Base-by-base conservation (phyloP, 2,797 vertebrate genomes). In the Argyrosomus regius region DNA sequence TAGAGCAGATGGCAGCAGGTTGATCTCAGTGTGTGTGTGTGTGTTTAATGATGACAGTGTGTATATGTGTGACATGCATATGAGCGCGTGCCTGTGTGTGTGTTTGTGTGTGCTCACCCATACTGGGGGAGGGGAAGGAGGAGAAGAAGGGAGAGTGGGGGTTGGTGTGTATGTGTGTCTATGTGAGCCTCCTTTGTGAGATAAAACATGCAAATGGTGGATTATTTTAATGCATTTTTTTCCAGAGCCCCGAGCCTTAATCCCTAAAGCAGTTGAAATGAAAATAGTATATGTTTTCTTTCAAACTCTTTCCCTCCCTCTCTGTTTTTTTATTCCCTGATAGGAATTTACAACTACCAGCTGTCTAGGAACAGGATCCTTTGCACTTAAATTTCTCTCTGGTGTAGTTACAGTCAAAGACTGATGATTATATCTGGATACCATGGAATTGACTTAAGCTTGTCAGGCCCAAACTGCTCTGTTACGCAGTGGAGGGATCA, bases 201-300 rank as follows among this genome's bases (percentile, higher is more conserved):
- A 94, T 93, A 94, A 93, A 94, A 94, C 93, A 94, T 95, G 93
- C 94, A 95, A 94, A 94, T 95, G 91, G 93, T 92, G 94, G 94
- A 94, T 94, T 95, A 95, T 94, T 94, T 94, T 94, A 93, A 94
- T 94, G 89, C 92, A 93, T 90, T 93, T 90, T 90, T 94, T 93
- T 88, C 85, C 76, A 78, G 82, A 88, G 82, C 89, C 85, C 72
- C 60, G 48, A 92, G 88, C 87, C 67, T 86, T 94, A 95, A 95
- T 95, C 93, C 90, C 73, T 93, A 89, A 94, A 94, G 93, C 94
- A 94, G 92, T 93, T 87, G 86, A 92, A 93, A 95, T 94, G 91
- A 94, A 94, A 94, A 93, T 91, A 91, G 90, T 94, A 85, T 93
- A 91, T 93, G 87, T 93, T 91, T 94, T 90, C 91, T 89, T 93